Evolutionary conservation across 2,113 vertebrate species (phyloP).

Genomic region (Notarius quadriscutis): DNA sequence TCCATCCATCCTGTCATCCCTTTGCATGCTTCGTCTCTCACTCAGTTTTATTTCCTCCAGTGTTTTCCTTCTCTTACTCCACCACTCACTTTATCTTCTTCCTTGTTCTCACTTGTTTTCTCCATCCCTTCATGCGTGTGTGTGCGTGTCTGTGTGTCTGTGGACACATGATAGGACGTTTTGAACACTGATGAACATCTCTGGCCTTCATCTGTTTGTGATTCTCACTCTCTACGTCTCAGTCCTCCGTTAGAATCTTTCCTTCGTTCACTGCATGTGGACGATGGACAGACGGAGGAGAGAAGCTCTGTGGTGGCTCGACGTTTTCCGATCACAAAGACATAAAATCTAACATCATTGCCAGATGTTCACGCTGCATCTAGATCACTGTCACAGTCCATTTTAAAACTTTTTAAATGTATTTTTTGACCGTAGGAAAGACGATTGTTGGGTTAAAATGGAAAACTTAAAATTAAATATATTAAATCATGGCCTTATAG

Average conservation of each 20-base stretch:
- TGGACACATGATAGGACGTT: not conserved
- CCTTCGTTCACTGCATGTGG: not conserved
- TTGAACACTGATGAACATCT: slow-evolving; percentile 22
- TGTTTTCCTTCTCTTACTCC: not conserved
- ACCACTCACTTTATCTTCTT: slow-evolving; percentile 19
- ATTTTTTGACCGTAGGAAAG: not conserved
- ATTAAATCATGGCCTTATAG: not conserved
- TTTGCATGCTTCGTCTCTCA: slow-evolving; percentile 23
- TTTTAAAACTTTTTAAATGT: not conserved
- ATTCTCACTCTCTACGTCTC: slow-evolving; percentile 25
- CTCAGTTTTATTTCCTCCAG: slow-evolving; percentile 25
- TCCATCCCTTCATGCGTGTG: not conserved
- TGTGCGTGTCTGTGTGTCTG: not conserved
- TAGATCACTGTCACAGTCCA: not conserved
- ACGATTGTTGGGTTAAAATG: not conserved
- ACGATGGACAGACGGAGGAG: not conserved
- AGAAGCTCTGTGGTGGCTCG: not conserved
- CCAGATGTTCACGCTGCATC: slow-evolving; percentile 8
- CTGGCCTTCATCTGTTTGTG: slow-evolving; percentile 44
- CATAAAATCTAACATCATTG: not conserved
- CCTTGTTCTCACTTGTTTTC: not conserved
- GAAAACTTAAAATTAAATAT: not conserved
- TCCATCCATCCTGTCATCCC: slow-evolving; percentile 25
- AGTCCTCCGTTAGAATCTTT: not conserved
- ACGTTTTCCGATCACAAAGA: not conserved